Evolutionary conservation across 2,113 vertebrate genomes (phyloP).

Genomic region (Erythrocebus patas): DNA sequence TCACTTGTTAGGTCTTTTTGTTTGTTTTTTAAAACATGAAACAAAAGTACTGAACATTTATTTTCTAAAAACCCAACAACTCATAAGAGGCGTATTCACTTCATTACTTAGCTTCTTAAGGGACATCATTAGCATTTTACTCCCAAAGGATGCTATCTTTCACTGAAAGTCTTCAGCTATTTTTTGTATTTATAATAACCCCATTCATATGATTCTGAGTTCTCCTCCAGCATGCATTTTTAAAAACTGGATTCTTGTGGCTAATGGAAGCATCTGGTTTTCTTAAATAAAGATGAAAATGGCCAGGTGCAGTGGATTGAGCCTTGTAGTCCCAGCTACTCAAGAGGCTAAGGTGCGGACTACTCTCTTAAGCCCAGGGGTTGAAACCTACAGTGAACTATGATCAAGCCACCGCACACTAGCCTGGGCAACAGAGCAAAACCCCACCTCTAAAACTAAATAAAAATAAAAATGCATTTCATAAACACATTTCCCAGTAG

Average conservation of each 20-base stretch:
- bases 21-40: neutral
- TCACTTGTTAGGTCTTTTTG: neutral
- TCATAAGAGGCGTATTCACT: neutral
- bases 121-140: neutral
- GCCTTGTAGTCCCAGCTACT: no score
- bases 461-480: no score
- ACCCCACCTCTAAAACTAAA: no score
- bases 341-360: no score
- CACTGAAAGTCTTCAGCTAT: neutral
- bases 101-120: neutral
- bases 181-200: neutral
- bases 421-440: no score
- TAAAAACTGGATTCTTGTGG: neutral
- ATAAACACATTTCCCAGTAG: neutral
- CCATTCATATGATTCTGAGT: neutral
- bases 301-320: no score
- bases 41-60: neutral
- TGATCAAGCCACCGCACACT: no score
- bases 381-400: no score
- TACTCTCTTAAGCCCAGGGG: no score
- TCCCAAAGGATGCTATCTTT: neutral
- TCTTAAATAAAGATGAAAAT: neutral
- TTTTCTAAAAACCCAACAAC: neutral
- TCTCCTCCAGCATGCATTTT: neutral
- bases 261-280: neutral